Evolutionary conservation across 1,140 invertebrate genomes (phyloP), one percentile per base, ranked within the genome.

Genomic region (Portunus trituberculatus): DNA sequence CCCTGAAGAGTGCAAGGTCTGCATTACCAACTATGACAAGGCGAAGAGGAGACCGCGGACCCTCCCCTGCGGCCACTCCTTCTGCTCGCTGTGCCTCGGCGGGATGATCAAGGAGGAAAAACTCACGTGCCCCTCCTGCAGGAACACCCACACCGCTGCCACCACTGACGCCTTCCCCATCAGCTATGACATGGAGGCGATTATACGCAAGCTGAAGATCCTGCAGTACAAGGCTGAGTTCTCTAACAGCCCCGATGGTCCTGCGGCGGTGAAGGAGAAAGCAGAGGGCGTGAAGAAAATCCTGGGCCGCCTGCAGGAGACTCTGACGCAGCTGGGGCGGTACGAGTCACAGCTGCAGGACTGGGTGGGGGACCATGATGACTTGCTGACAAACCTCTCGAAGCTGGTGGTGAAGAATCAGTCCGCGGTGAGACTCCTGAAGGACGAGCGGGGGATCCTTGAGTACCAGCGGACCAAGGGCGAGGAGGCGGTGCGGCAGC

Each of bases 1-100:
- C 91, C 91, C 91, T 1, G 82, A 84, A 39, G 91, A 93, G 45
- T 93, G 91, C 39, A 93, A 93, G n/a, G 91, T 93, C 67, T 93
- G 91, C 82, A 84, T 93, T 76, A 84, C 32, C 39, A 83, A 84
- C 91, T 93, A 93, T 39, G 82, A 93, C 82, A 93, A 84, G 48
- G 32, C 76, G 6, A 93, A 93, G 39, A 48, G 82, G 12, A 76
- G 91, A 0, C 91, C 91, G 4, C 31, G 91, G 29, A 93, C 91
- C 32, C 67, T 93, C 7, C 91, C 91, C 20, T 93, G 91, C 29
- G 91, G 91, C 25, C 91, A 93, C 91, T 83, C 91, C 31, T 93
- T 93, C 82, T 93, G 91, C 82, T 84, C 91, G 4, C 82, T 93
- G n/a, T 93, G 91, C 39, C 16, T 93, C 7, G 7, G 76, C 8